These are phyloP conservation scores for Bradypodion pumilum DNA, from an alignment of 2,797 vertebrate species.

Conservation along the genomic window DNA sequence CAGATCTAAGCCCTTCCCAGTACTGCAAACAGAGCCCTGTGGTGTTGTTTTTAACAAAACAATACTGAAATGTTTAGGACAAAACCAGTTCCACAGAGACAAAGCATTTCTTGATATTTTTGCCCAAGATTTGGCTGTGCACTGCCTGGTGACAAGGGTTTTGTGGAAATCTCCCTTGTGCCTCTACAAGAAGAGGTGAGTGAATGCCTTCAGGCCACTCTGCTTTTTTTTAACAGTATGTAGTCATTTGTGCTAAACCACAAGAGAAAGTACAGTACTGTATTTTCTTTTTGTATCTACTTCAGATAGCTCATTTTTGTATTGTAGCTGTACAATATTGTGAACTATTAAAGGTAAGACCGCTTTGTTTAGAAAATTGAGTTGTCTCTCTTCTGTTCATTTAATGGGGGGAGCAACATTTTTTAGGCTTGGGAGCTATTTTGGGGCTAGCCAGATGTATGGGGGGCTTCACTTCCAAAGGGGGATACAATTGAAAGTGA, in stretches of 20 bases:
- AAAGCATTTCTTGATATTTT: background rate
- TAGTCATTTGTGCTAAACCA: constrained; percentile 32
- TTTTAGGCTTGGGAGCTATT: background rate
- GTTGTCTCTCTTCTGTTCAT: background rate
- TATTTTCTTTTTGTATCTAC: constrained; percentile 30
- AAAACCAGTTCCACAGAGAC: background rate
- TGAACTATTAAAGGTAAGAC: background rate
- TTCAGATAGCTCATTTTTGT: constrained; percentile 15
- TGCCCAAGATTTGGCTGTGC: constrained; percentile 6
- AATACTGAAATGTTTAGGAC: background rate
- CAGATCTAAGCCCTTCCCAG: background rate
- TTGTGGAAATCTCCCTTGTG: background rate
- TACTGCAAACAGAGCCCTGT: no score
- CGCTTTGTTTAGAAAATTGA: background rate
- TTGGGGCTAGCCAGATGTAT: background rate
- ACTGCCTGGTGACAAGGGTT: constrained; percentile 19
- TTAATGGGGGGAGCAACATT: background rate
- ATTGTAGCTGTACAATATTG: background rate
- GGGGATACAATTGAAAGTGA: no score
- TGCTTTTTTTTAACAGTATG: constrained; percentile 9
- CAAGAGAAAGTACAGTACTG: constrained; percentile 27
- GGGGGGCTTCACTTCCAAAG: no score
- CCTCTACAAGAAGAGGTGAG: constrained; percentile 15
- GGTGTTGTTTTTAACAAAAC: background rate
- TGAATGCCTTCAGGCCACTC: constrained; percentile 14